Percentiles rank a stretch among this genome's conserved stretches.
These are phyloP conservation scores for Uria aalge DNA, from an alignment of 2,113 vertebrate genomes.

Conservation along the genomic window DNA sequence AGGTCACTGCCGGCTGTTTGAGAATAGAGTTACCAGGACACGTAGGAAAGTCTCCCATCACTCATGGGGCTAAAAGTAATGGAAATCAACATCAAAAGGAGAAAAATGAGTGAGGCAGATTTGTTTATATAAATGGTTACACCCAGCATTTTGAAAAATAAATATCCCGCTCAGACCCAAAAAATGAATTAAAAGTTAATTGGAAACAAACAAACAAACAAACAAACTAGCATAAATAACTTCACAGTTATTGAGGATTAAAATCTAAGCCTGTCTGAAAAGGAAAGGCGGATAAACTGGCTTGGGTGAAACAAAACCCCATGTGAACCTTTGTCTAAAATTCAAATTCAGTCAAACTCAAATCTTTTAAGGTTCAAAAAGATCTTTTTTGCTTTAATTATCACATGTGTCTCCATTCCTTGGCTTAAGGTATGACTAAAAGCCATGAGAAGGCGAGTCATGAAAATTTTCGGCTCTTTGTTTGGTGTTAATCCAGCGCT, in stretches of 20 bases:
- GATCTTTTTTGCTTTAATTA: slow-evolving; percentile 55
- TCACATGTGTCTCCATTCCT: not conserved
- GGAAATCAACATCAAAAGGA: slow-evolving; percentile 46
- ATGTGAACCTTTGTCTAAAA: slow-evolving; percentile 55
- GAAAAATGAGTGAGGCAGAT: not conserved
- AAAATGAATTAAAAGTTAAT: slow-evolving; percentile 43
- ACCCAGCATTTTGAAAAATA: slow-evolving; percentile 48
- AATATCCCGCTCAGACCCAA: slow-evolving; percentile 17
- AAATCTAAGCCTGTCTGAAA: slow-evolving; percentile 40
- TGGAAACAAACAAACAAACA: slow-evolving; percentile 65
- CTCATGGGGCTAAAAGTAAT: not conserved
- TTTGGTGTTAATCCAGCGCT: not conserved
- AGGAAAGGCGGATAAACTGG: slow-evolving; percentile 16
- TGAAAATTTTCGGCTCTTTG: not conserved
- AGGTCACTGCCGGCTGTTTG: not conserved
- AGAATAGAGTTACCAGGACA: not conserved
- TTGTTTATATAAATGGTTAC: slow-evolving; percentile 50
- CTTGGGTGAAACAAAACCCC: slow-evolving; percentile 19
- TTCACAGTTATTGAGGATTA: slow-evolving; percentile 56
- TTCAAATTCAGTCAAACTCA: slow-evolving; percentile 44
- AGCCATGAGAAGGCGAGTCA: slow-evolving; percentile 35
- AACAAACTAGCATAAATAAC: slow-evolving; percentile 32
- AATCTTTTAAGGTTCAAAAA: slow-evolving; percentile 56
- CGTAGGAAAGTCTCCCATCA: not conserved
- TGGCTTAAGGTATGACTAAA: slow-evolving; percentile 42